Conservation (phyloP, 37 sponge, comb jelly and placozoan genomes). For the Ephydatia muelleri region DNA sequence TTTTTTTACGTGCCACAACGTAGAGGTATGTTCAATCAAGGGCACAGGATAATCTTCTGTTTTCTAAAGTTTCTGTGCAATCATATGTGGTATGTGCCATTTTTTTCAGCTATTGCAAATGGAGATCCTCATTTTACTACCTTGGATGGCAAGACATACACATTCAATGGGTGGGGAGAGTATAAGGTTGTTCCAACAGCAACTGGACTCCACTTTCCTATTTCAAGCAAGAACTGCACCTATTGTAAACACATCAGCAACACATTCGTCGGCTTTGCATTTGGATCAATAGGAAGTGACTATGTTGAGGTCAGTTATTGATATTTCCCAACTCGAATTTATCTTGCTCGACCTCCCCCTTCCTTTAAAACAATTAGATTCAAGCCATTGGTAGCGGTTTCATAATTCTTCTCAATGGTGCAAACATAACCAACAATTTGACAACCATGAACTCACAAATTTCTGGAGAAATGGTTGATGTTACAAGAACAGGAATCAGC, state of each 20-base stretch:
- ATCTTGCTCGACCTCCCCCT: too few species aligned
- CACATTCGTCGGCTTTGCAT: conserved; percentile 58
- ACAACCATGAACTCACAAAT: conserved; percentile 7
- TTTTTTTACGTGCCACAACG: conserved; percentile 21
- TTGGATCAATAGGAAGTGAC: neutral
- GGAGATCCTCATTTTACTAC: conserved; percentile 84
- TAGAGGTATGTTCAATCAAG: conserved; percentile 22
- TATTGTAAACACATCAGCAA: conserved; percentile 37
- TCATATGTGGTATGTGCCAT: neutral
- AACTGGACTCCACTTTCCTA: neutral
- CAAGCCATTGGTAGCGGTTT: neutral
- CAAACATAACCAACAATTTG: conserved; percentile 24
- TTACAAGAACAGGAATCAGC: neutral
- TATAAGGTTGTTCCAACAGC: conserved; percentile 13
- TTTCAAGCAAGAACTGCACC: conserved; percentile 53
- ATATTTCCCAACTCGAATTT: too few species aligned
- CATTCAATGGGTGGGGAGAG: conserved; percentile 84
- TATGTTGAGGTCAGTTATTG: neutral
- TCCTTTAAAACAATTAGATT: neutral
- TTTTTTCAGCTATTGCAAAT: conserved; percentile 13
- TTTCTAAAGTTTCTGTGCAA: neutral
- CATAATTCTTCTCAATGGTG: conserved; percentile 16
- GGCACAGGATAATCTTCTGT: neutral
- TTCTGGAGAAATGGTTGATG: neutral
- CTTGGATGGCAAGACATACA: conserved; percentile 61